Conservation (phyloP, 2,113 vertebrate genomes). For the Xenopus borealis region DNA sequence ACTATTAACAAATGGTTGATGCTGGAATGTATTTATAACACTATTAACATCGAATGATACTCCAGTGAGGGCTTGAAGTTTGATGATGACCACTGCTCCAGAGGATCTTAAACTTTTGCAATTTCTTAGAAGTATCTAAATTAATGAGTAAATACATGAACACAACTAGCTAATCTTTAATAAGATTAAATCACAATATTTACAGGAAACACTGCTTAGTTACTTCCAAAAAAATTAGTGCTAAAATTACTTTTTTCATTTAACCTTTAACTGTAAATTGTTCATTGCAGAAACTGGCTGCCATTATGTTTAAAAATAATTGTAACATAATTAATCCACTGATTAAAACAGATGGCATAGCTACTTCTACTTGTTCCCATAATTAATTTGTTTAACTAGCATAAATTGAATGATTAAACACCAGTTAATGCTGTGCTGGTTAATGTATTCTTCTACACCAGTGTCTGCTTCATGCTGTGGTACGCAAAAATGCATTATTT, state of each 20-base stretch:
- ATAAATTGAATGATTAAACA: constrained; percentile 27
- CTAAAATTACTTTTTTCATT: constrained; percentile 23
- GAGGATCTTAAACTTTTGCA: no score
- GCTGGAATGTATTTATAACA: no score
- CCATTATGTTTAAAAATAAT: constrained; percentile 24
- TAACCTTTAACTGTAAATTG: constrained; percentile 37
- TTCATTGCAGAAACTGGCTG: constrained; percentile 28
- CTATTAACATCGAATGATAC: no score
- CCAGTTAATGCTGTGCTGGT: constrained; percentile 14
- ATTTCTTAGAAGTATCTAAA: no score
- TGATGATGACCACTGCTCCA: no score
- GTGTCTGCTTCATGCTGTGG: background rate
- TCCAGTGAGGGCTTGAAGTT: no score
- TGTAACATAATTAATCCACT: constrained; percentile 38
- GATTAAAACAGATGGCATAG: constrained; percentile 34
- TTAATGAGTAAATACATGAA: no score
- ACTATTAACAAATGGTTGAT: no score
- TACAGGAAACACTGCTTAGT: background rate
- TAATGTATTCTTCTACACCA: constrained; percentile 23
- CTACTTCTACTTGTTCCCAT: constrained; percentile 20
- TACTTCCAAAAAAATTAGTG: constrained; percentile 10
- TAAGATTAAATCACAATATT: background rate
- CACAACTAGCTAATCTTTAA: background rate
- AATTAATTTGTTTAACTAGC: constrained; percentile 44
- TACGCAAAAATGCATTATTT: no score